Evolutionary conservation across 2,797 vertebrate species (phyloP), one percentile per base, ranked within the genome.

Genomic region (Nasua narica): DNA sequence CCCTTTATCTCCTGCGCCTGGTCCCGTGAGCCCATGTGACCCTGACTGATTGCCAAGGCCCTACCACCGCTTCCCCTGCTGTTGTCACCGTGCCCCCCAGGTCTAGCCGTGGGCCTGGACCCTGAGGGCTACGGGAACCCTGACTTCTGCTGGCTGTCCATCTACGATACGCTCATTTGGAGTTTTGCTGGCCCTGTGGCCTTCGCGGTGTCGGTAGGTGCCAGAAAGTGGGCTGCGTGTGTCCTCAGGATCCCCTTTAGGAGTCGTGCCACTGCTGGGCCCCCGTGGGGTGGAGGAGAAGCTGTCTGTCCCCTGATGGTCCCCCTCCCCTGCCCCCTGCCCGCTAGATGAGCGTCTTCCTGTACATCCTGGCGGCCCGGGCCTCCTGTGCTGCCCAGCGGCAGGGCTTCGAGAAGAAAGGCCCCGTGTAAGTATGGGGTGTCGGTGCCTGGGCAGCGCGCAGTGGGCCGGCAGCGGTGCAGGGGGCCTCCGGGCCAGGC

Each of bases 91-190:
- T 60, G 16, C 65, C 72, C 3, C 3, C 15, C 98, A 99, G 99
- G 99, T 95, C 96, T 99, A 92, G 99, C 99, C 0, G 99, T 99
- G 86, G 99, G 99, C 13, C 98, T 99, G 97, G 99, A 99, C 96
- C 99, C 99, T 0, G 99, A 99, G 97, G 99, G 99, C 69, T 99
- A 99, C 0, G 99, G 99, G 32, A 99, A 99, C 98, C 99, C 99
- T 0, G 99, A 99, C 96, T 99, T 99, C 99, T 99, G 99, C 96
- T 99, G 99, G 99, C 98, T 99, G 76, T 99, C 99, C 16, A 98
- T 99, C 98, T 99, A 99, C 0, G 99, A 99, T 97, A 99, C 99
- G 0, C 98, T 99, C 72, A 99, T 99, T 96, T 99, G 99, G 99
- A 99, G 99, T 97, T 99, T 99, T 5, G 99, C 99, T 0, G 99